Base-by-base conservation (phyloP, 2,113 vertebrate species). In the Sebastes fasciatus region DNA sequence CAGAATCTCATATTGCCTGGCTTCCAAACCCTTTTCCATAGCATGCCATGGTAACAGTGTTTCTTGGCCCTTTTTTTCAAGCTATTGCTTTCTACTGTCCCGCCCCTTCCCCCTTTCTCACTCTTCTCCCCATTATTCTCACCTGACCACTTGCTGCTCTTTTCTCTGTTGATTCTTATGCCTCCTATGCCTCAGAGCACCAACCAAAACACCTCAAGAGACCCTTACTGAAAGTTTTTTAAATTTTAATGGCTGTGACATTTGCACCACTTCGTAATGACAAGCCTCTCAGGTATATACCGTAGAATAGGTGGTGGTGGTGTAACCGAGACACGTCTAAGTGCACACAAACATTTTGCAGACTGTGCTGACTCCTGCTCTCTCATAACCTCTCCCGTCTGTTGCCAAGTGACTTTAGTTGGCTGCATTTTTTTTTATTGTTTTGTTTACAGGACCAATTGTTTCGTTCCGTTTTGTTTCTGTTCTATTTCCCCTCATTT, bases 1-100 rank as follows among this genome's bases (percentile, higher is more conserved):
- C 95, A 90, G 95, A 96, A 94, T 96, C 90, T 97, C 96, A 96
- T 96, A 95, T 97, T 97, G 97, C 97, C 95, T 98, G 97, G 96
- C 97, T 97, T 97, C 96, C 95, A 95, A 96, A 95, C 96, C 97
- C 96, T 95, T 96, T 95, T 95, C 96, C 97, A 96, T 96, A 98
- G 98, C 98, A 99, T 99, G 98, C 96, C 96, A 96, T 96, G 96
- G 96, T 96, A 96, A 96, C 96, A 95, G 96, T 97, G 95, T 95
- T 96, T 96, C 96, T 96, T 93, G 95, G 96, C 93, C 96, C 87
- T 81, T 87, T 93, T 91, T 94, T 96, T 95, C 92, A 90, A 96
- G 95, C 90, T 96, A 95, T 94, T 94, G 94, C 95, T 97, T 86
- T 96, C 94, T 94, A 92, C 95, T 95, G 88, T 96, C 92, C 93